Evolutionary conservation across 23 tunicate species (phyloP).

Genomic region (Halocynthia roretzi): DNA sequence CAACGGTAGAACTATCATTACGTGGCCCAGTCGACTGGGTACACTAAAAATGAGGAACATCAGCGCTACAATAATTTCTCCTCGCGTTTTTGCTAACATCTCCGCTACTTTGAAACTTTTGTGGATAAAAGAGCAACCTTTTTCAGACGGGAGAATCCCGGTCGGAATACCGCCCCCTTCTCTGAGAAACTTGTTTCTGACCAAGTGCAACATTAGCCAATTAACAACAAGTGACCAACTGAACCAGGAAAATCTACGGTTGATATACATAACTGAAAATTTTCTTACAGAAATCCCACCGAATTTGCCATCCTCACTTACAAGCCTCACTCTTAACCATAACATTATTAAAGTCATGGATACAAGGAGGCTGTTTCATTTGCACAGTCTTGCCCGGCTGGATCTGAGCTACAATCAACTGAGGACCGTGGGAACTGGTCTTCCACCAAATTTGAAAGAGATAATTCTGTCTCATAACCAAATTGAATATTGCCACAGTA

Average conservation of each 20-base stretch:
- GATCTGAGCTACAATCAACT: constrained; percentile 37
- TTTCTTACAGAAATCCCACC: neutral
- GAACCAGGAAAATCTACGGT: too few species aligned
- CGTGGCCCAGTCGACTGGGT: constrained; percentile 8
- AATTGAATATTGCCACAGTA: constrained; percentile 9
- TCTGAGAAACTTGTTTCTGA: too few species aligned
- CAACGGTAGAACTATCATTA: neutral
- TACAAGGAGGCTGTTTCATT: neutral
- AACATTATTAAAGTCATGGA: constrained; percentile 5
- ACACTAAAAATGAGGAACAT: neutral
- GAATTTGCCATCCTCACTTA: constrained; percentile 5
- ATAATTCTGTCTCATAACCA: constrained; percentile 37
- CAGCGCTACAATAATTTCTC: neutral
- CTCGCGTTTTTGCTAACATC: constrained; percentile 1
- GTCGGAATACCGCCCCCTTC: too few species aligned
- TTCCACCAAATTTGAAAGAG: constrained; percentile 31
- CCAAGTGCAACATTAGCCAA: too few species aligned
- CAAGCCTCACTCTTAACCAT: neutral
- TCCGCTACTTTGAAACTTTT: neutral
- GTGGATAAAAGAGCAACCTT: too few species aligned
- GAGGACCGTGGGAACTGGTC: constrained; percentile 33
- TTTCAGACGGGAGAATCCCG: too few species aligned
- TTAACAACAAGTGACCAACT: too few species aligned
- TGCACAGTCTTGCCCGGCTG: constrained; percentile 16
- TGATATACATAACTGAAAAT: neutral